Conservation (phyloP, 2,888 invertebrate species). For the Sinopyrophorus schimmeli region DNA sequence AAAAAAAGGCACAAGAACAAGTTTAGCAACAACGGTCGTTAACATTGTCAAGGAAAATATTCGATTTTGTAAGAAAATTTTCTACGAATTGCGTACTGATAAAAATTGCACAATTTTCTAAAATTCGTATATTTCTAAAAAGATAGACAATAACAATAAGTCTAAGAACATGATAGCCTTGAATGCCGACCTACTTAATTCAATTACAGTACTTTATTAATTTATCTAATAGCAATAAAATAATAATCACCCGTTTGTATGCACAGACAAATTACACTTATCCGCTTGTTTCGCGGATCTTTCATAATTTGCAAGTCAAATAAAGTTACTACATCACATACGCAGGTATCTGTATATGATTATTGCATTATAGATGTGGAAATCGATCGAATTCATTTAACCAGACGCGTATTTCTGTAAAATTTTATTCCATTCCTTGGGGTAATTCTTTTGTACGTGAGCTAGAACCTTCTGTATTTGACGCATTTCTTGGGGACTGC, state of each 20-base stretch:
- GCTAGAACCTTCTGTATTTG: conserved; percentile 76
- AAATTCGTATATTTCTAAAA: too few relatives aligned
- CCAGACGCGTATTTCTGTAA: conserved; percentile 65
- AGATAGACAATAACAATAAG: too few relatives aligned
- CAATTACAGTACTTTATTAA: conserved; percentile 2
- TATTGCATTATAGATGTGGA: background rate
- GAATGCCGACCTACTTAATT: conserved; percentile 7
- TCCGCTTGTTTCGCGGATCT: too few relatives aligned
- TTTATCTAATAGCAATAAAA: conserved; percentile 1
- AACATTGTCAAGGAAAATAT: too few relatives aligned
- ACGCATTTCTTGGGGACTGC: conserved; percentile 67
- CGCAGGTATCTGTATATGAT: background rate
- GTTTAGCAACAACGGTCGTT: too few relatives aligned
- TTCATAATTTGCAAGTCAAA: conserved; percentile 12
- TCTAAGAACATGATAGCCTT: conserved; percentile 11
- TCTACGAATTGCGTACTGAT: too few relatives aligned
- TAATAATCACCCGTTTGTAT: conserved; percentile 3
- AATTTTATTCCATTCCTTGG: conserved; percentile 76
- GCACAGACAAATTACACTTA: conserved; percentile 6
- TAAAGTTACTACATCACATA: conserved; percentile 5
- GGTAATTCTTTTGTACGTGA: conserved; percentile 74
- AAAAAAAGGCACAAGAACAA: too few relatives aligned
- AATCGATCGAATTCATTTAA: conserved; percentile 8
- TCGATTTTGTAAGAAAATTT: too few relatives aligned
- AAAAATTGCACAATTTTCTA: too few relatives aligned